Evolutionary conservation across 2,113 vertebrate species (phyloP), one percentile per base, ranked within the genome.

Genomic region (Suricata suricatta): DNA sequence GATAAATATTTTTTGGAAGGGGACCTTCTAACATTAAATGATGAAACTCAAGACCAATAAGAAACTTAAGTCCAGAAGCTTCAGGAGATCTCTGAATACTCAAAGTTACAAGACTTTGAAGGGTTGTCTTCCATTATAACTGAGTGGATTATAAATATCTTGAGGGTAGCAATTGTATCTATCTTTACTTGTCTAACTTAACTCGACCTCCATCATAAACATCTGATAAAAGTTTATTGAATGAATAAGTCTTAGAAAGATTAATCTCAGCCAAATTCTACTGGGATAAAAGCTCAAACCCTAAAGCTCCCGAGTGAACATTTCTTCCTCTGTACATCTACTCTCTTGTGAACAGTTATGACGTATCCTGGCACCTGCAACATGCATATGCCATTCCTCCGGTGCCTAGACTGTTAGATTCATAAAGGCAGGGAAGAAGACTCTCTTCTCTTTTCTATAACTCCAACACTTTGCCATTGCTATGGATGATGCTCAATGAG

Each of bases 181-280:
- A 92, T 90, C 69, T 93, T 86, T 19, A 69, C 44, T 17, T 85
- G 38, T 71, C 29, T 79, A 57, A 79, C 13, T 8, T 83, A 44
- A 27, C 6, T 64, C 27, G 11, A 47, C 31, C 19, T 96, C 57
- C 25, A 74, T 14, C 33, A 88, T 35, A 82, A 63, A 44, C 60
- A 88, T 64, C 79, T 72, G 11, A 50, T 92, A 96, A 92, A 81
- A 29, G 47, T 10, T 90, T 79, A 77, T 4, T 93, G 71, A 86
- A 86, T 54, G 19, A 91, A 60, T 7, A 76, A 89, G 63, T 88
- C 41, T 69, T 93, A 83, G 68, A 71, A 97, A 82, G 27, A 69
- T 17, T 90, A 21, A 54, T 86, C 35, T 83, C 33, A 57, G 83
- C 41, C 54, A 90, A 80, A 82, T 10, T 10, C 60, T 31, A 77